Evolutionary conservation across 2,797 vertebrate species (phyloP).

Genomic region (Takifugu ocellatus): DNA sequence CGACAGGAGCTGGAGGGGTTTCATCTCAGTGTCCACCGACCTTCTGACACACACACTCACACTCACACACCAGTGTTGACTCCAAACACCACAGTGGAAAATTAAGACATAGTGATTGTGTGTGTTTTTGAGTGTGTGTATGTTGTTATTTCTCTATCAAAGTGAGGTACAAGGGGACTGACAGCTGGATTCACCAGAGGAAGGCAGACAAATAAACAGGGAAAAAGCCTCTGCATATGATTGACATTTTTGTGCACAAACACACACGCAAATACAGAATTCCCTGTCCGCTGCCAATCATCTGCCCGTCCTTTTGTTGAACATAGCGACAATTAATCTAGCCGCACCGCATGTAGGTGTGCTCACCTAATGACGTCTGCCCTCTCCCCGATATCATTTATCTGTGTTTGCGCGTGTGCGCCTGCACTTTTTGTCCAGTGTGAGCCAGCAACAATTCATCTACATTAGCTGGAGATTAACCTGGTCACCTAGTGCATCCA

Average conservation of each 20-base stretch:
- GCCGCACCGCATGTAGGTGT: conserved; percentile 11
- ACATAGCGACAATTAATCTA: conserved; percentile 32
- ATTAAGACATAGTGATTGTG: neutral
- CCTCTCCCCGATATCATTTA: conserved; percentile 26
- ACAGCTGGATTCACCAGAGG: conserved; percentile 2
- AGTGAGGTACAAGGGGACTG: conserved; percentile 10
- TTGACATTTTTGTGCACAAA: conserved; percentile 2
- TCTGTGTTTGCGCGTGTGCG: conserved; percentile 18
- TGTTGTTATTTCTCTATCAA: conserved; percentile 8
- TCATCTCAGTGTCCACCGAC: no score
- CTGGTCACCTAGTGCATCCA: conserved; percentile 69
- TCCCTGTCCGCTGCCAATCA: conserved; percentile 9
- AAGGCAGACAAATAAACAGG: neutral
- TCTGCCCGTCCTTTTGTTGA: conserved; percentile 6
- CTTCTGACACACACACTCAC: no score
- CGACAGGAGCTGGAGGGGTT: conserved; percentile 27
- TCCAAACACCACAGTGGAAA: no score
- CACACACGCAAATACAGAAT: conserved; percentile 20
- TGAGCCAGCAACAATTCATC: conserved; percentile 64
- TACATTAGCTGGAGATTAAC: conserved; percentile 74
- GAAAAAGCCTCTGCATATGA: conserved; percentile 6
- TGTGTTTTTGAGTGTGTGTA: neutral
- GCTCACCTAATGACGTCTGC: conserved; percentile 27
- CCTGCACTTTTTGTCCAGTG: conserved; percentile 50
- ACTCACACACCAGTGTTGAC: no score